Evolutionary conservation across 2,797 vertebrate species (phyloP).

Genomic region (Enteromius thamalakanensis): DNA sequence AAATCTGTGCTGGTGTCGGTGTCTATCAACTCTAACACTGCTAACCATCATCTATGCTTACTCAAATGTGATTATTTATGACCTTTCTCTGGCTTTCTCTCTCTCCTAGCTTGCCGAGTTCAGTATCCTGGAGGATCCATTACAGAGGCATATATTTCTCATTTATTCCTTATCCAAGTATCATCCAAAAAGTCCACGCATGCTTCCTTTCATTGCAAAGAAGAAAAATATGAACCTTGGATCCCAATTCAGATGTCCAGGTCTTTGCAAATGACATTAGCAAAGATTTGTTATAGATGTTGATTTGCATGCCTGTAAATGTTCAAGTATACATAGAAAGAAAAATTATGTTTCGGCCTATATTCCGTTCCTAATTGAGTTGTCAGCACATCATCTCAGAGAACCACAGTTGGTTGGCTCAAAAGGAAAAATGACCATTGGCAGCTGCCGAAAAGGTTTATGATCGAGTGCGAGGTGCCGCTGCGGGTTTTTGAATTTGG

Average conservation of each 20-base stretch:
- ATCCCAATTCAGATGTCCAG: slow-evolving; percentile 2
- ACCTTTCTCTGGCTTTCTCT: slow-evolving; percentile 34
- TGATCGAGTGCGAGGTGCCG: slow-evolving; percentile 13
- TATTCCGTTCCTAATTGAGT: slow-evolving; percentile 6
- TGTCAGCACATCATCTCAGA: slow-evolving; percentile 22
- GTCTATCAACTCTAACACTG: slow-evolving; percentile 58
- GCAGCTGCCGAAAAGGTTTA: slow-evolving; percentile 18
- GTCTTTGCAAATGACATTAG: slow-evolving; percentile 16
- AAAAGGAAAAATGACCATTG: slow-evolving; percentile 5
- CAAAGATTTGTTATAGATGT: background rate
- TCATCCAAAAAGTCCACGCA: slow-evolving; percentile 32
- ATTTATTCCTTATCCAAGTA: slow-evolving; percentile 34
- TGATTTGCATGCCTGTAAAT: slow-evolving; percentile 11
- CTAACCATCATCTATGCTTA: slow-evolving; percentile 57
- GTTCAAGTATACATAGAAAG: background rate
- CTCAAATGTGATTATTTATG: slow-evolving; percentile 69
- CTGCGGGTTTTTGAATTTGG: slow-evolving; percentile 16
- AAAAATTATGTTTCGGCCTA: background rate
- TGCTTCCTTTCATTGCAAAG: slow-evolving; percentile 35
- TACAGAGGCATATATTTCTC: slow-evolving; percentile 44
- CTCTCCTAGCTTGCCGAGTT: slow-evolving; percentile 36
- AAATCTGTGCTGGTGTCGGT: slow-evolving; percentile 58
- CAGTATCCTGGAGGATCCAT: slow-evolving; percentile 42
- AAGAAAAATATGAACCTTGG: background rate
- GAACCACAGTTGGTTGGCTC: background rate